A percentile compares a stretch with the other conserved stretches of the same genome.
Conservation (phyloP, 2,797 vertebrate genomes). For the Triplophysa bombifrons region DNA sequence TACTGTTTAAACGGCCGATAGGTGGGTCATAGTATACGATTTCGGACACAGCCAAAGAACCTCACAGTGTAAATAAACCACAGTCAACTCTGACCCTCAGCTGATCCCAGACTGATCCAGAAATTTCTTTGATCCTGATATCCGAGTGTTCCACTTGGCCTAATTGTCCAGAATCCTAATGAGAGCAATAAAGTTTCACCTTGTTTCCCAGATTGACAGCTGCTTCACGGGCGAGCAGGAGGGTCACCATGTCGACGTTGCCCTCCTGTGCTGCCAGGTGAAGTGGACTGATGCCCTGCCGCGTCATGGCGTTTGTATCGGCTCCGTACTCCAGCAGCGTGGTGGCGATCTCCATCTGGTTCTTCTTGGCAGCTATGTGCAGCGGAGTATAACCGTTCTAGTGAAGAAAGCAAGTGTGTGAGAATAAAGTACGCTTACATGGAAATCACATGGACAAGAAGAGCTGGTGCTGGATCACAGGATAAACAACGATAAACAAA, state of each 20-base stretch:
- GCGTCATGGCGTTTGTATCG: slow-evolving; percentile 88
- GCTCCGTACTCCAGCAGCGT: slow-evolving; percentile 95
- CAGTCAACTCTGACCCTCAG: background rate
- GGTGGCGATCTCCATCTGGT: slow-evolving; percentile 98
- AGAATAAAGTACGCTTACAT: background rate
- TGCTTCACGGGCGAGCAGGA: slow-evolving; percentile 90
- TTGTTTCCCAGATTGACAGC: slow-evolving; percentile 91
- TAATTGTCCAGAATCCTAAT: background rate
- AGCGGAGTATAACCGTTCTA: slow-evolving; percentile 97
- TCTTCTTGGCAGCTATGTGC: slow-evolving; percentile 97
- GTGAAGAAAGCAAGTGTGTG: slow-evolving; percentile 45
- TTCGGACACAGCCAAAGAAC: no score
- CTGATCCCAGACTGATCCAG: no score
- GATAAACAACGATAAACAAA: no score
- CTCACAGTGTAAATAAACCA: background rate
- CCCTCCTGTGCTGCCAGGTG: slow-evolving; percentile 96
- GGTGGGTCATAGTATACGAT: no score
- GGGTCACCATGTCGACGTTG: slow-evolving; percentile 92
- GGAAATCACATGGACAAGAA: background rate
- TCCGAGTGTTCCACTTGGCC: no score
- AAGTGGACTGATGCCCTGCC: slow-evolving; percentile 93
- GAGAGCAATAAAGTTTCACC: slow-evolving; percentile 65
- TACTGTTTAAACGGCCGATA: no score
- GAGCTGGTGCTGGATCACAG: background rate
- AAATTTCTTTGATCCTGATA: no score